Conservation (phyloP, 2,888 invertebrate genomes). For the Hirtodrosophila trivittata region DNA sequence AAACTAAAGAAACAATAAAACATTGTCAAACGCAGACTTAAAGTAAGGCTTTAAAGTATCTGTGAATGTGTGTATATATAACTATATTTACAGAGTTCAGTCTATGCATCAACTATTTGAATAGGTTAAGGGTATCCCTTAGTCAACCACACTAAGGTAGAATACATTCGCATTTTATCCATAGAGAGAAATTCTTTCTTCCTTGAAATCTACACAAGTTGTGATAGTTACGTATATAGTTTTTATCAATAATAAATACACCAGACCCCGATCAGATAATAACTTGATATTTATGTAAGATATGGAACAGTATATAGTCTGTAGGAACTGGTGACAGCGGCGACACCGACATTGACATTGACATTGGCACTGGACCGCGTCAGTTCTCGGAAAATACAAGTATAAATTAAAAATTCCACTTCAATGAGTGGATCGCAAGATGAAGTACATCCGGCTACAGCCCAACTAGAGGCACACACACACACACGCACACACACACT, state of each 20-base stretch:
- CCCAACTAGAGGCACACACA: slow-evolving; percentile 35
- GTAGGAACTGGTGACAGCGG: slow-evolving; percentile 22
- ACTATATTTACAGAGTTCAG: background rate
- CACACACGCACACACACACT: slow-evolving; percentile 18
- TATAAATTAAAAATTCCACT: slow-evolving; percentile 72
- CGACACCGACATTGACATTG: slow-evolving; percentile 50
- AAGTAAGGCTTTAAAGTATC: no score
- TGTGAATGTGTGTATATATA: background rate
- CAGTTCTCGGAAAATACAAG: slow-evolving; percentile 52
- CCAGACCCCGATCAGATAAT: background rate
- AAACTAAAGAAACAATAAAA: no score
- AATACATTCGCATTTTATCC: no score
- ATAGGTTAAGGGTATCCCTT: no score
- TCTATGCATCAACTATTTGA: background rate
- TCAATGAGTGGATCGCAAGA: slow-evolving; percentile 65
- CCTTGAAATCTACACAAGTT: slow-evolving; percentile 5
- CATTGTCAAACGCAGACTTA: no score
- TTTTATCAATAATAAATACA: no score
- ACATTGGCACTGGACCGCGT: slow-evolving; percentile 36
- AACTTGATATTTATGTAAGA: slow-evolving; percentile 12
- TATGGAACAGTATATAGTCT: background rate
- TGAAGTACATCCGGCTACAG: slow-evolving; percentile 72
- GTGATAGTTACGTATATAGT: background rate
- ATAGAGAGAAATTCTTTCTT: no score
- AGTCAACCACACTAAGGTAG: no score